Evolutionary conservation across 2,888 invertebrate species (phyloP), one percentile per base, ranked within the genome.

Genomic region (Lasioglossum leucozonium): DNA sequence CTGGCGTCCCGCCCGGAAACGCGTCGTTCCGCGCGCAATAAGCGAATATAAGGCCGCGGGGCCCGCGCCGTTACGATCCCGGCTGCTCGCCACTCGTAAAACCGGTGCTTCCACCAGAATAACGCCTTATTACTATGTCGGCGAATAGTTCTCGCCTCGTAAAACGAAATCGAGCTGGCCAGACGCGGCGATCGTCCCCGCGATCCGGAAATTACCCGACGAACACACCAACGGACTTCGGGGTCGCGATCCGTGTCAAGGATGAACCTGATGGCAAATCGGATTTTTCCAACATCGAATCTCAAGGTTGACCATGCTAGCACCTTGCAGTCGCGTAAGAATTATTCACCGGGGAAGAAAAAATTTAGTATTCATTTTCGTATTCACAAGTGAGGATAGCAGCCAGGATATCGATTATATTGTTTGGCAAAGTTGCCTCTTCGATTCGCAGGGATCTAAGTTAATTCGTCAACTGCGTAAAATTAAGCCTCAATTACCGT

Each of bases 61-160:
- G 77, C 65, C 51, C 65, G 67, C 51, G 77, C 75, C 67, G 74
- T 72, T 51, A 37, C 75, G 72, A 44, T 18, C 71, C 72, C 58
- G 11, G 72, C 80, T 78, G 76, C 77, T 77, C 55, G 75, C 26
- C 2, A 67, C 76, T 85, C 87, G 87, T 89, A 89, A 89, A 89
- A 78, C 67, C 72, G 84, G 62, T 78, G 65, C 65, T 85, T 80
- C 75, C 76, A 73, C 62, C 34, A 67, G 72, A 79, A 85, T 87
- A 79, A 85, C 79, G 76, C 76, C 81, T 84, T 69, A 78, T 85
- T 84, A 85, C 85, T 85, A 89, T 87, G 69, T 62, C n/a, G 72
- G 67, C 65, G 74, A 74, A 80, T 65, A 81, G 72, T 89, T 89
- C 85, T 79, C 87, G 89, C 80, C 87, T 89, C 89, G 85, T 89